A percentile compares a stretch with the other conserved stretches of the same genome.
These are phyloP conservation scores for Pedicia rivosa DNA, from an alignment of 2,888 invertebrate genomes.

Conservation along the genomic window DNA sequence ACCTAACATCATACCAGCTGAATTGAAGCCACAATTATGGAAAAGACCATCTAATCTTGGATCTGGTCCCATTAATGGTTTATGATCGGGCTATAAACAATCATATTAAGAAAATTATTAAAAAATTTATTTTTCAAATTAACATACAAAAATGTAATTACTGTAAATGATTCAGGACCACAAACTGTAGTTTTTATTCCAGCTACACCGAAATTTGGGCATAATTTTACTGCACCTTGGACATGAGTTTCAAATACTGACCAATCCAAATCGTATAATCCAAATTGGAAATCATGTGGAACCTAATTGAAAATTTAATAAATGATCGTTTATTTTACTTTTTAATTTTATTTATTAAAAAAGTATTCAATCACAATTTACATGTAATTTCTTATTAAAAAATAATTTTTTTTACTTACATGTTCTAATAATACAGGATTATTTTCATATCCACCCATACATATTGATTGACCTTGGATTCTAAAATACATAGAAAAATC, in stretches of 20 bases:
- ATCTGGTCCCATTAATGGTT: constrained; percentile 69
- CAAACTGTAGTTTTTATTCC: constrained; percentile 79
- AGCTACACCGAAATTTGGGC: constrained; percentile 53
- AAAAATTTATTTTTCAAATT: too few relatives aligned
- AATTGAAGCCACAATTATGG: constrained; percentile 80
- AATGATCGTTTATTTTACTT: too few relatives aligned
- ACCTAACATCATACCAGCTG: constrained; percentile 83
- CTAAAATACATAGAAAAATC: constrained; percentile 70
- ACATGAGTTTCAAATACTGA: constrained; percentile 66
- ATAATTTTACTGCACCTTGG: constrained; percentile 50
- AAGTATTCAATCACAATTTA: too few relatives aligned
- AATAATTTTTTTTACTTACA: too few relatives aligned
- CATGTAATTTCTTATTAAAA: too few relatives aligned
- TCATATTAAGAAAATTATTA: too few relatives aligned
- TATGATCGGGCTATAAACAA: constrained; percentile 90
- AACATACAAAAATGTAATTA: too few relatives aligned
- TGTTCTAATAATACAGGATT: constrained; percentile 69
- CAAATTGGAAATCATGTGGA: constrained; percentile 62
- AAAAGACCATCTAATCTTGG: constrained; percentile 51
- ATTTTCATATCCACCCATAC: constrained; percentile 74
- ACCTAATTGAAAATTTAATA: too few relatives aligned
- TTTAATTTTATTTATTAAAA: too few relatives aligned
- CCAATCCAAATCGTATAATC: constrained; percentile 77
- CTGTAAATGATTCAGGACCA: constrained; percentile 83
- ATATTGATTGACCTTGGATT: constrained; percentile 66